phyloP scores from a whole-genome alignment of 2,888 invertebrate genomes.

The Drosophila aldrichi region DNA sequence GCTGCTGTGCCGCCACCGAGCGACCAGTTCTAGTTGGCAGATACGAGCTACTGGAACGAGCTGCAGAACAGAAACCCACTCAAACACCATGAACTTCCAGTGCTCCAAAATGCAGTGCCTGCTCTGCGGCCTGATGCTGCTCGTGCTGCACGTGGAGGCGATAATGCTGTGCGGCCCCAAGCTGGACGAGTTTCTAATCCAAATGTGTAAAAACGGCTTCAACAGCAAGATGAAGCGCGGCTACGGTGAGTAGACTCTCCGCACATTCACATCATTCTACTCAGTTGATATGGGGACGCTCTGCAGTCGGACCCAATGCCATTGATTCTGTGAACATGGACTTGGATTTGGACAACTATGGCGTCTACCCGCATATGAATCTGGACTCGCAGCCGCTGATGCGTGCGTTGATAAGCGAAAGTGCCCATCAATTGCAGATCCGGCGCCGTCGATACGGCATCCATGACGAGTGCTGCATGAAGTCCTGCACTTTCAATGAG shows the following conservation, averaged over 20 bases:
- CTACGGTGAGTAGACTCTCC: constrained; percentile 32
- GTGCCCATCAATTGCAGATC: constrained; percentile 55
- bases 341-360: constrained; percentile 21
- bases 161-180: constrained; percentile 61
- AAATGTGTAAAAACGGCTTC: constrained; percentile 67
- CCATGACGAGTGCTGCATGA: constrained; percentile 76
- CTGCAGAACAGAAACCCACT: too few species aligned
- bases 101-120: constrained; percentile 20
- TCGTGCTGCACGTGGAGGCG: constrained; percentile 30
- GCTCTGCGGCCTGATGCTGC: constrained; percentile 38
- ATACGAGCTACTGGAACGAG: not conserved
- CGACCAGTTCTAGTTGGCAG: constrained; percentile 50
- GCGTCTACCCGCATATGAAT: constrained; percentile 21
- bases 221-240: constrained; percentile 60
- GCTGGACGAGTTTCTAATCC: constrained; percentile 55
- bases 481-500: constrained; percentile 63
- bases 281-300: not conserved
- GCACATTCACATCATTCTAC: not conserved
- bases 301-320: constrained; percentile 45
- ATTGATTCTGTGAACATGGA: constrained; percentile 36
- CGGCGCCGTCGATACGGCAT: constrained; percentile 71
- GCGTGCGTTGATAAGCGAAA: constrained; percentile 46
- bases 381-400: constrained; percentile 53
- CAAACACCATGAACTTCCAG: constrained; percentile 32
- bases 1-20: constrained; percentile 1